Percentiles rank a stretch among this genome's conserved stretches.
phyloP scores from a whole-genome alignment of 2,888 invertebrate genomes.

The Thecocarcelia acutangulata region DNA sequence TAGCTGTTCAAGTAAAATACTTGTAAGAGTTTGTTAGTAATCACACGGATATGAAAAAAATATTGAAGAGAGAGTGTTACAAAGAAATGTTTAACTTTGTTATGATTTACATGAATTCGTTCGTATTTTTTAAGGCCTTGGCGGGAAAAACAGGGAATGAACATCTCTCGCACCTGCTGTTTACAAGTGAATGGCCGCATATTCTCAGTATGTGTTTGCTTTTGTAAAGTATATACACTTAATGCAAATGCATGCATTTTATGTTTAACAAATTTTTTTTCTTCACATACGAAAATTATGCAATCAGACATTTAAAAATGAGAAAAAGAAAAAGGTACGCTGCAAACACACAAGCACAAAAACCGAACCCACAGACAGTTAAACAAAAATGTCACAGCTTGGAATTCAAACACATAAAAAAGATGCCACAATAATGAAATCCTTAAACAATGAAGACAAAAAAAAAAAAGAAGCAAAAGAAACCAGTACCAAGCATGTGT shows the following conservation, averaged over 20 bases:
- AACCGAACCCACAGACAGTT: constrained; percentile 63
- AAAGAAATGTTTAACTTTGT: background rate
- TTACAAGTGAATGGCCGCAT: constrained; percentile 52
- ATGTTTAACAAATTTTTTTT: constrained; percentile 44
- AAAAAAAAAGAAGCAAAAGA: constrained; percentile 14
- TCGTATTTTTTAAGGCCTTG: constrained; percentile 12
- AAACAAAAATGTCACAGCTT: constrained; percentile 65
- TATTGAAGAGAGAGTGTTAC: background rate
- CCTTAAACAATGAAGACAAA: constrained; percentile 52
- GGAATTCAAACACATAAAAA: constrained; percentile 59
- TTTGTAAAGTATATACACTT: constrained; percentile 32
- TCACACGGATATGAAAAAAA: background rate
- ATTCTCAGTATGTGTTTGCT: constrained; percentile 5
- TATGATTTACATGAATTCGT: background rate
- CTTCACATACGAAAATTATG: constrained; percentile 46
- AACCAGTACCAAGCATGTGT: constrained; percentile 25
- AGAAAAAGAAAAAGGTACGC: constrained; percentile 3
- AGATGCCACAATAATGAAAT: constrained; percentile 65
- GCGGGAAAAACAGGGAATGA: background rate
- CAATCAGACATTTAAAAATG: constrained; percentile 41
- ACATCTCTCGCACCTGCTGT: constrained; percentile 10
- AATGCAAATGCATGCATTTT: constrained; percentile 62
- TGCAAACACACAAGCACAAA: constrained; percentile 23
- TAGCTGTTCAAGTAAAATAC: constrained; percentile 52
- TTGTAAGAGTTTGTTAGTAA: constrained; percentile 38